phyloP scores from a whole-genome alignment of 2,888 invertebrate species.

The Acanthopleura granulata region DNA sequence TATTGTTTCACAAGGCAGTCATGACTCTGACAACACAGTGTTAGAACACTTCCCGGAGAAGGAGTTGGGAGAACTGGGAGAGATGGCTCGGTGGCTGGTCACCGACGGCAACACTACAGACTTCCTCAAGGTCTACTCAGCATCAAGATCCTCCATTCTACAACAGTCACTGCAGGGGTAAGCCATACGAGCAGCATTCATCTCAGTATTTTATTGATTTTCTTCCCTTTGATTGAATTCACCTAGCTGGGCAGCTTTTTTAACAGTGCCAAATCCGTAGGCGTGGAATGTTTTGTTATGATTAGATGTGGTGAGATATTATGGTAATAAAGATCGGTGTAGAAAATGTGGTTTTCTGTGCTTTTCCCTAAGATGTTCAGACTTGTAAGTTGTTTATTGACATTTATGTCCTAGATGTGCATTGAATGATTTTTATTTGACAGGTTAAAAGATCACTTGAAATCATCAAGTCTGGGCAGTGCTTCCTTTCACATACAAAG shows the following conservation, averaged over 20 bases:
- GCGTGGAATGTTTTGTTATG: too few relatives aligned
- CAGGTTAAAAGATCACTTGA: slow-evolving; percentile 69
- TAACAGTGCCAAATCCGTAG: too few relatives aligned
- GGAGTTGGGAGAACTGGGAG: slow-evolving; percentile 79
- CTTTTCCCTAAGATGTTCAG: too few relatives aligned
- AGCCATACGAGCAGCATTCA: slow-evolving; percentile 15
- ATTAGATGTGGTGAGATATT: too few relatives aligned
- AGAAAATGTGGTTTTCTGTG: too few relatives aligned
- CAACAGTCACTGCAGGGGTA: slow-evolving; percentile 80
- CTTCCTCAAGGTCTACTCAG: slow-evolving; percentile 82
- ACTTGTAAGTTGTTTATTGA: too few relatives aligned
- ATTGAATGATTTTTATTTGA: slow-evolving; percentile 21
- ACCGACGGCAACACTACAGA: slow-evolving; percentile 80
- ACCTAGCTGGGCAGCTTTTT: too few relatives aligned
- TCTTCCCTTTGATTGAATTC: too few relatives aligned
- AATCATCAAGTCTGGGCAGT: slow-evolving; percentile 66
- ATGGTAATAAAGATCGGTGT: too few relatives aligned
- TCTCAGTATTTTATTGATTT: too few relatives aligned
- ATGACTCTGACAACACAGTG: slow-evolving; percentile 19
- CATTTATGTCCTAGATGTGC: too few relatives aligned
- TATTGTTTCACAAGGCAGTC: slow-evolving; percentile 6
- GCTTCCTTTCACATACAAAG: slow-evolving; percentile 45
- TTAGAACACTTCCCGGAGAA: slow-evolving; percentile 79
- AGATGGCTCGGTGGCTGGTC: slow-evolving; percentile 89
- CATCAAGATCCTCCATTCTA: slow-evolving; percentile 82